phyloP scores from a whole-genome alignment of 1,140 invertebrate genomes.

The Steinernema khuongi region DNA sequence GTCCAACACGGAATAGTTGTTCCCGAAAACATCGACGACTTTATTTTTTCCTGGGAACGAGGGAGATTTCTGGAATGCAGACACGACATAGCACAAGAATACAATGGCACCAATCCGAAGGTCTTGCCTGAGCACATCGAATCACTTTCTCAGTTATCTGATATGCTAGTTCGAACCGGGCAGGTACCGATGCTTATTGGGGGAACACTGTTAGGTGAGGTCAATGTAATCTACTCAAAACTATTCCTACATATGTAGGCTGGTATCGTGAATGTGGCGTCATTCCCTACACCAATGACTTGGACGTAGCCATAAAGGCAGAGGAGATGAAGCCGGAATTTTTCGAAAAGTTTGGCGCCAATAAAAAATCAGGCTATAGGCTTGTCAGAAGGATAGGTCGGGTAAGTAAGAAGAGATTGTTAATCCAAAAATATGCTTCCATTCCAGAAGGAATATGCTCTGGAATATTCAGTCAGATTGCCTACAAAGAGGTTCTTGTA shows the following conservation, averaged over 20 bases:
- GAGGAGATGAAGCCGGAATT: constrained; percentile 22
- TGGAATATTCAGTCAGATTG: neutral
- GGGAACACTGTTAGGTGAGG: too few species aligned
- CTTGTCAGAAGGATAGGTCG: neutral
- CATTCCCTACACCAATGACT: constrained; percentile 9
- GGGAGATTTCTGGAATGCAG: neutral
- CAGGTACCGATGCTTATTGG: neutral
- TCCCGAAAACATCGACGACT: neutral
- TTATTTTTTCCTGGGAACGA: neutral
- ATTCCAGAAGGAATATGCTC: neutral
- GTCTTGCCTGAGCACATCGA: neutral
- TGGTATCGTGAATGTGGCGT: constrained; percentile 21
- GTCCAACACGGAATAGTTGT: neutral
- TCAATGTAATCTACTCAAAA: too few species aligned
- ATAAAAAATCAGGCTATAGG: neutral
- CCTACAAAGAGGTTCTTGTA: neutral
- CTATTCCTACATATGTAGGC: too few species aligned
- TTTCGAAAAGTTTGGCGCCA: constrained; percentile 12
- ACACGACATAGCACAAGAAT: neutral
- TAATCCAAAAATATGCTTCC: neutral
- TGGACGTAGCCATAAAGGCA: constrained; percentile 22
- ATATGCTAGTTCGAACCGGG: neutral
- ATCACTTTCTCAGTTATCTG: neutral
- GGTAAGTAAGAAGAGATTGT: neutral
- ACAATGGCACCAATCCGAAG: neutral